phyloP scores from a whole-genome alignment of 2,797 vertebrate genomes.

The Emys orbicularis region DNA sequence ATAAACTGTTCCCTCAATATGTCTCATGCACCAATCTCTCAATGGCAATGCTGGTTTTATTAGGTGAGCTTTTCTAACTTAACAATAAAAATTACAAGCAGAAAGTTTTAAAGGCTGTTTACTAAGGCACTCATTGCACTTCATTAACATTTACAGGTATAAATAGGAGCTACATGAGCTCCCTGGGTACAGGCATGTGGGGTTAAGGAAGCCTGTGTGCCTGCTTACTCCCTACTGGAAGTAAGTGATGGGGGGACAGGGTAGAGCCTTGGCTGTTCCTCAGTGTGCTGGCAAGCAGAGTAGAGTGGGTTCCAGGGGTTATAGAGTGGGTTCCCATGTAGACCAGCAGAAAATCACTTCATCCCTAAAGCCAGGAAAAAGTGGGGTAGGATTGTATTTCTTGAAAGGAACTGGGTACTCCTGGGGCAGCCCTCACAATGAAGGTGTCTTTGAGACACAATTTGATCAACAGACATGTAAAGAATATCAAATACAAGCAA shows the following conservation, averaged over 20 bases:
- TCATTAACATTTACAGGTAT: background rate
- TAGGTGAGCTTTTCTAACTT: background rate
- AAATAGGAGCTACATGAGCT: rapidly evolving
- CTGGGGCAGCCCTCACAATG: background rate
- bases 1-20: constrained; percentile 46
- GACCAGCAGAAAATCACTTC: background rate
- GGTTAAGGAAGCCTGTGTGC: rapidly evolving
- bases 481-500: background rate
- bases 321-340: background rate
- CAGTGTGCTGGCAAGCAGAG: background rate
- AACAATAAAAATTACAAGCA: background rate
- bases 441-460: background rate
- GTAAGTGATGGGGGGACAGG: background rate
- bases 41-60: constrained; percentile 8
- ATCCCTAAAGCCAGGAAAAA: background rate
- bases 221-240: background rate
- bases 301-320: too few relatives aligned
- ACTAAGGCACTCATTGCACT: background rate
- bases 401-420: background rate
- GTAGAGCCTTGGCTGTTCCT: background rate
- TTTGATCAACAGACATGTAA: background rate
- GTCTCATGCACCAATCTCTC: background rate
- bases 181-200: rapidly evolving
- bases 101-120: background rate
- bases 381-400: background rate